These are phyloP conservation scores for Callopanchax toddi DNA, from an alignment of 2,113 vertebrate genomes.

Conservation along the genomic window DNA sequence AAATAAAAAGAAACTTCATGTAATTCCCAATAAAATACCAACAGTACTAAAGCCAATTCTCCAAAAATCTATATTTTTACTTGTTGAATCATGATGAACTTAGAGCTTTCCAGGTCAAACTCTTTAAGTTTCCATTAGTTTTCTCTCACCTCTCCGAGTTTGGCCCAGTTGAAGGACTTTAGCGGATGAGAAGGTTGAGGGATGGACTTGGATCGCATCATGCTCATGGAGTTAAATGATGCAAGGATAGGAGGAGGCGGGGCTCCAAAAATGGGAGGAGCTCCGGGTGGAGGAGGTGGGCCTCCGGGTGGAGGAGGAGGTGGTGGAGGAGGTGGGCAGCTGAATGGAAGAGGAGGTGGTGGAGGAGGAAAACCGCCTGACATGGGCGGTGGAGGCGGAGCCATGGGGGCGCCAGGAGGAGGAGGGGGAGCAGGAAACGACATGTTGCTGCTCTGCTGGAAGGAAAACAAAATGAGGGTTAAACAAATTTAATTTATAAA, in stretches of 20 bases:
- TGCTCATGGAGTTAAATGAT: slow-evolving; percentile 72
- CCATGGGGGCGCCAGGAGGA: slow-evolving; percentile 84
- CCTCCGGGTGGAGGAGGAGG: slow-evolving; percentile 88
- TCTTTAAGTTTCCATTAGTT: too few species aligned
- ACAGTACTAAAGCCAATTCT: too few species aligned
- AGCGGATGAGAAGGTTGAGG: slow-evolving; percentile 95
- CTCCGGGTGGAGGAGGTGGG: slow-evolving; percentile 91
- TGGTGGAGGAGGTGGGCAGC: slow-evolving; percentile 78
- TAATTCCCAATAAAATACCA: too few species aligned
- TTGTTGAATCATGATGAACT: neutral
- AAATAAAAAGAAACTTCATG: too few species aligned
- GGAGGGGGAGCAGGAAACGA: slow-evolving; percentile 78
- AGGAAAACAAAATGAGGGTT: slow-evolving; percentile 27
- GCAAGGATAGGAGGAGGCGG: slow-evolving; percentile 76
- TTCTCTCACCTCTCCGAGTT: slow-evolving; percentile 90
- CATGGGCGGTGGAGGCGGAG: slow-evolving; percentile 80
- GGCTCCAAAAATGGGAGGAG: slow-evolving; percentile 87
- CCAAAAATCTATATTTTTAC: neutral
- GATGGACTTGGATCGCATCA: slow-evolving; percentile 87
- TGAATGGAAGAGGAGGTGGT: slow-evolving; percentile 85
- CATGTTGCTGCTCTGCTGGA: slow-evolving; percentile 72
- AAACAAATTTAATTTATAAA: neutral
- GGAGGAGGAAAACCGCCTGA: slow-evolving; percentile 82
- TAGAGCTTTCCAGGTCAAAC: neutral
- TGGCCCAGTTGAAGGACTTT: slow-evolving; percentile 99